Evolutionary conservation across 2,888 invertebrate species (phyloP), one percentile per base, ranked within the genome.

Genomic region (Enchytraeus crypticus): DNA sequence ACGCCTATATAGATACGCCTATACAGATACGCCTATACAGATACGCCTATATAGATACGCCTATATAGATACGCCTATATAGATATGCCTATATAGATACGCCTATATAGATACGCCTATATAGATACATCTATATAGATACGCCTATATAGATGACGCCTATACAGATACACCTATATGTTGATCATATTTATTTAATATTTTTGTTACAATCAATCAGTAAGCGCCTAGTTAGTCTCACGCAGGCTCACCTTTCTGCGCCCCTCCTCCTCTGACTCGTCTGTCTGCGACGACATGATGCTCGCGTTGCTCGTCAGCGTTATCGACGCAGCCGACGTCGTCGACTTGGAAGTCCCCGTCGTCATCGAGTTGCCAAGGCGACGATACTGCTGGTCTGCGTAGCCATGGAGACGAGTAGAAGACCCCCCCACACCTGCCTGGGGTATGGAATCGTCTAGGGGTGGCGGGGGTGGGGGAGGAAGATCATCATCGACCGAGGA

Each of bases 401-500:
- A 18, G 8, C 38, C 38, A 38, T 38, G 11, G 18, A 38, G 11
- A 38, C 38, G 38, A 8, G 11, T 18, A 18, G 8, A 8, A 38
- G 3, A 11, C 30, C 5, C 14, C 30, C 26, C 51, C 45, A 27
- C 38, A 8, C 51, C 34, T 27, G 58, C 56, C 38, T 18, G 18
- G 38, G 38, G 18, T 38, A 38, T 38, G 18, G 38, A 32, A 32
- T 54, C 66, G 27, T 57, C 46, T 38, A 63, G 62, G 49, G 64
- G 65, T n/a, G 65, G 64, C 5, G 67, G 69, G 1, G 69, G 69
- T n/a, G 70, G 70, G 2, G 59, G 62, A 2, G 59, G 58, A 21
- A 46, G 57, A 23, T 18, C 51, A 49, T 61, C 61, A 26, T 60
- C 60, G 8, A 27, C 27, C 38, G 38, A n/a, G n/a, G n/a, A n/a